Conservation (phyloP, 2,888 invertebrate genomes). For the Ophioninae sp. region DNA sequence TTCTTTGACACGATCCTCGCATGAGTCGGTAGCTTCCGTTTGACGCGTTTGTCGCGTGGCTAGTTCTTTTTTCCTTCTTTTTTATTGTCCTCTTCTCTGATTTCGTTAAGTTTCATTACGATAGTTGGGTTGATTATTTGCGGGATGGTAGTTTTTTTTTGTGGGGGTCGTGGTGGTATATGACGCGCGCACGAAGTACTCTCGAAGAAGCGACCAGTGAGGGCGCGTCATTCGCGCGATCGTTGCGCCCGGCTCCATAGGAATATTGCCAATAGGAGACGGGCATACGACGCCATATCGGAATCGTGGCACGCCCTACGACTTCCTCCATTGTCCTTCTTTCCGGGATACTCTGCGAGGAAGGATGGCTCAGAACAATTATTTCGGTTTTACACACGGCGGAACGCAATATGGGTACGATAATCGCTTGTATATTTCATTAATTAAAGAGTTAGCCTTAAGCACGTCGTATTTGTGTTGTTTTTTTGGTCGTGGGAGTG, state of each 20-base stretch:
- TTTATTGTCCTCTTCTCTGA: conserved; percentile 1
- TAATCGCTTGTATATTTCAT: conserved; percentile 68
- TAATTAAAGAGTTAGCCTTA: conserved; percentile 71
- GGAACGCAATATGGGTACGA: conserved; percentile 95
- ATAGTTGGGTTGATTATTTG: conserved; percentile 61
- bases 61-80: conserved; percentile 27
- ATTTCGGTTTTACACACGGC: conserved; percentile 96
- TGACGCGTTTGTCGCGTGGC: conserved; percentile 24
- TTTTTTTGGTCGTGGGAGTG: conserved; percentile 58
- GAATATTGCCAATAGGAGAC: conserved; percentile 70
- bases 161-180: conserved; percentile 49
- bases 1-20: conserved; percentile 20
- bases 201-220: conserved; percentile 70
- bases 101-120: conserved; percentile 26
- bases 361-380: conserved; percentile 94
- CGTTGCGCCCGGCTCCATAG: conserved; percentile 63
- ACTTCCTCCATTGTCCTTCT: conserved; percentile 79
- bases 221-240: conserved; percentile 67
- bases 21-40: conserved; percentile 25
- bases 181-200: conserved; percentile 56
- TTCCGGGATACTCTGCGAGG: conserved; percentile 79
- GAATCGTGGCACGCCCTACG: conserved; percentile 78
- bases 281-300: conserved; percentile 69
- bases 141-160: conserved; percentile 68
- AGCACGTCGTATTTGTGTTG: conserved; percentile 56